phyloP scores from a whole-genome alignment of 2,113 vertebrate species.

The Barbus barbus region DNA sequence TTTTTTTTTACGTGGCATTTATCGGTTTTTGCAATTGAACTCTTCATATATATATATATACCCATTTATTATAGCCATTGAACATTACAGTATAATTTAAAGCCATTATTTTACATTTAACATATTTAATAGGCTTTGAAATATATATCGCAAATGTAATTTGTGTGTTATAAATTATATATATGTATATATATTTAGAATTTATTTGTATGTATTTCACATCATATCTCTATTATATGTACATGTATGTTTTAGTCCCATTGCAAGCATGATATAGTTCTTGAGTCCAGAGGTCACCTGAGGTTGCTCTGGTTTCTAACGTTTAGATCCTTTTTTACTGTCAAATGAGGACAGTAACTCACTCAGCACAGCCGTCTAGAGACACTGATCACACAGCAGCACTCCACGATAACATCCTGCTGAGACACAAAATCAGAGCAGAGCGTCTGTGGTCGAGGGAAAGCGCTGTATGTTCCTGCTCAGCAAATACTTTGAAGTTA shows the following conservation, averaged over 20 bases:
- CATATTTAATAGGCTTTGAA: no score
- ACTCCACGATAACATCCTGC: constrained; percentile 49
- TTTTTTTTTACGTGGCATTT: no score
- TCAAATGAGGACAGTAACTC: constrained; percentile 18
- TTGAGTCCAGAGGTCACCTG: background rate
- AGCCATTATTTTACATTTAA: no score
- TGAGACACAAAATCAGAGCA: constrained; percentile 49
- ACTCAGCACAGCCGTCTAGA: background rate
- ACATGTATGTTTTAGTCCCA: background rate
- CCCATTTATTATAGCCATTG: no score
- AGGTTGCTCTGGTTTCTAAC: background rate
- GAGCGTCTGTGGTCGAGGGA: constrained; percentile 19
- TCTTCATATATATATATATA: no score
- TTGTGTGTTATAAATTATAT: no score
- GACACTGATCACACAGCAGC: constrained; percentile 48
- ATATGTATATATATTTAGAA: no score
- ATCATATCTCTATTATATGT: no score
- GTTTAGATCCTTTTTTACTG: background rate
- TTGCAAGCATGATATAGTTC: background rate
- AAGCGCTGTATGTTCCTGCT: background rate
- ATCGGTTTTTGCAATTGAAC: no score
- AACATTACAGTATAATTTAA: no score
- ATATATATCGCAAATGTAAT: no score
- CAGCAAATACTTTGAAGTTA: background rate
- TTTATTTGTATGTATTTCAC: no score